Conservation (phyloP, 2,797 vertebrate species). For the Falco rusticolus region DNA sequence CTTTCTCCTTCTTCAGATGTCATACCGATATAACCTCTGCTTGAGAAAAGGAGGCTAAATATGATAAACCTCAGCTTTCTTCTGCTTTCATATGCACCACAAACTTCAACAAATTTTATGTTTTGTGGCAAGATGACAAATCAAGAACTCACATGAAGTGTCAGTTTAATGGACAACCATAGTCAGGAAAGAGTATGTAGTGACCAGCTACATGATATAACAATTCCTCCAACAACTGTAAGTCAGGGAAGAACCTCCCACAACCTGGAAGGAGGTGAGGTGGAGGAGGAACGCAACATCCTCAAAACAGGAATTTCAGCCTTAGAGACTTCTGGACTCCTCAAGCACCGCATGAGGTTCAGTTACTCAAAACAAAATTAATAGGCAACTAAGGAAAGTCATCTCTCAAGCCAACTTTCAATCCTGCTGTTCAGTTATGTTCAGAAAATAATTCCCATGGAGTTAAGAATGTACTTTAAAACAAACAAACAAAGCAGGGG, state of each 20-base stretch:
- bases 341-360: background rate
- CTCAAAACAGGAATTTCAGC: background rate
- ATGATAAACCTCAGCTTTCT: background rate
- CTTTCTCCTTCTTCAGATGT: background rate
- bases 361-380: constrained; percentile 27
- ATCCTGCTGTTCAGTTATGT: background rate
- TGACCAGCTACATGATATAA: background rate
- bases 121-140: background rate
- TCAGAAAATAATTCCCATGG: constrained; percentile 33
- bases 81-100: background rate
- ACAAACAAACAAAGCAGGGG: constrained; percentile 31
- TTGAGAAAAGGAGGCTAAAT: background rate
- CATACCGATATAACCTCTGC: background rate
- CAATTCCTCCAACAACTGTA: background rate
- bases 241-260: background rate
- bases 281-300: background rate
- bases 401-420: constrained; percentile 13
- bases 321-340: background rate
- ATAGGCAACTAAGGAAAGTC: background rate
- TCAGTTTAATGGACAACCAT: background rate
- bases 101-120: background rate
- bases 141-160: background rate
- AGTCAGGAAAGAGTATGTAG: background rate
- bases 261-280: background rate
- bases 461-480: constrained; percentile 36